Conservation (phyloP, 1,140 invertebrate species). For the Leucophenga varia region DNA sequence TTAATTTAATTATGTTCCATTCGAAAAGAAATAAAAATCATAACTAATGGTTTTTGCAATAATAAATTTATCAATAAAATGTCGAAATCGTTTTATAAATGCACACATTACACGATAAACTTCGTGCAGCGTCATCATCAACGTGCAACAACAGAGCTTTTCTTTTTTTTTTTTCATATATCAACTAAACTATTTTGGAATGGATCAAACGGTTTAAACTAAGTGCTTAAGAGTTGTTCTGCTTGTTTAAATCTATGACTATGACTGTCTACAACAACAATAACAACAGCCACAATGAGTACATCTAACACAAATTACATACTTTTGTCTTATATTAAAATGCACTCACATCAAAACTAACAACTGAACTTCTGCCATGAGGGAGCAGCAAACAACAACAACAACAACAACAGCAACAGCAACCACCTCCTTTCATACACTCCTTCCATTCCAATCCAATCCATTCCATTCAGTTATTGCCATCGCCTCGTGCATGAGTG, state of each 20-base stretch:
- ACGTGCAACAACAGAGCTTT: no score
- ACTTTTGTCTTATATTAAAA: slow-evolving; percentile 14
- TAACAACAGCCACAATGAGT: neutral
- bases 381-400: neutral
- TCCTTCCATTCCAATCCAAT: no score
- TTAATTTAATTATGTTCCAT: no score
- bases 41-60: slow-evolving; percentile 12
- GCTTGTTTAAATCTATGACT: no score
- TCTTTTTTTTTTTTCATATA: no score
- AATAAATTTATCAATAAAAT: slow-evolving; percentile 22
- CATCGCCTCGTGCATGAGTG: no score
- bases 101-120: slow-evolving; percentile 22
- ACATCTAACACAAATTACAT: slow-evolving; percentile 10
- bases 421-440: no score
- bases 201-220: no score
- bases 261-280: slow-evolving; percentile 1
- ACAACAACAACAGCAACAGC: neutral
- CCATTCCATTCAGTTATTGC: no score
- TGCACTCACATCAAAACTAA: neutral
- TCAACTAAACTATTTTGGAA: no score
- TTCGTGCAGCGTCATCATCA: slow-evolving; percentile 18
- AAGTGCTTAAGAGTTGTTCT: no score
- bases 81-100: slow-evolving; percentile 20
- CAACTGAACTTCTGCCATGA: neutral
- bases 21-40: no score